Evolutionary conservation across 2,797 vertebrate species (phyloP), one percentile per base, ranked within the genome.

Genomic region (Sphaeramia orbicularis): DNA sequence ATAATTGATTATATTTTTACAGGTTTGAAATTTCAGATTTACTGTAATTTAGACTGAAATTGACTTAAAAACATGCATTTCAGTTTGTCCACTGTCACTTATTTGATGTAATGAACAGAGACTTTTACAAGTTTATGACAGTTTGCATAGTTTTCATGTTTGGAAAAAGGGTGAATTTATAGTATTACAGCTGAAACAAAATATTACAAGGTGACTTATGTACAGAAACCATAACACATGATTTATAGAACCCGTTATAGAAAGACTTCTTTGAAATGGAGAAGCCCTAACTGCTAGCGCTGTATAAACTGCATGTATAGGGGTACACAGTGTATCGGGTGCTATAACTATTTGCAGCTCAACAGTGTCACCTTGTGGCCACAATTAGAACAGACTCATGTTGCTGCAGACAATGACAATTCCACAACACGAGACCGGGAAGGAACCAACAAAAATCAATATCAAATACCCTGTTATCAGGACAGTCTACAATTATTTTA

Each of bases 281-380:
- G 7, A 32, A 32, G 7, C 1, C 30, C 32, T 8, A 5, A 32
- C 30, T 32, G 30, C 32, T 8, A 32, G 6, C 30, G 32, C 30
- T 32, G 30, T 32, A 32, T 32, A 32, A 32, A 32, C 4, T 32
- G 30, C 32, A 32, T 32, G 30, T 2, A 32, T 32, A 6, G 6
- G 30, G 12, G n/a, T 18, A 18, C 11, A 19, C 1, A 16, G 18
- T 21, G 2, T 2, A 3, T 1, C 2, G 37, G 6, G 6, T 5
- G 21, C 3, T 24, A 11, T 10, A 1, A 4, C 21, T 18, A 80
- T 89, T 76, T 83, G 52, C 45, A 82, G 65, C 48, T 78, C 74
- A 86, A 88, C 52, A 86, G 66, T 90, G 62, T 42, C 91, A 83
- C 78, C 91, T 82, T 78, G 90, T 92, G 94, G 88, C 10, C 21